Evolutionary conservation across 92 coral and sea anemone species (phyloP).

Genomic region (Parazoanthus atlanticus): DNA sequence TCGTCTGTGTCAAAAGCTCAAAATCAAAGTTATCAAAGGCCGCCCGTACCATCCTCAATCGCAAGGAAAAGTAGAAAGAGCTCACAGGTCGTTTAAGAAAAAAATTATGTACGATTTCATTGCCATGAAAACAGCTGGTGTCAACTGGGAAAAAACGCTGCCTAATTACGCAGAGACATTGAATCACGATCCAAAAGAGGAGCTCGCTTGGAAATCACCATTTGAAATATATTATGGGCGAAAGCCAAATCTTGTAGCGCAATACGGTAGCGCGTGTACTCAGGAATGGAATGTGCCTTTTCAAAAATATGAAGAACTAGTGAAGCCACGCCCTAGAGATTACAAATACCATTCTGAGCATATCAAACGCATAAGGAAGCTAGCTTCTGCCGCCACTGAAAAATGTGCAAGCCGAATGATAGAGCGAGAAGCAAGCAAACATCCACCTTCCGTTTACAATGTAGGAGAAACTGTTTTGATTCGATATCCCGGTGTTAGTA

Average conservation of each 20-base stretch:
- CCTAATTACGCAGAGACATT: conserved; percentile 24
- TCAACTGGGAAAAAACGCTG: conserved; percentile 36
- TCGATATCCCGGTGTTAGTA: conserved; percentile 16
- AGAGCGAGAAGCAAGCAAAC: conserved; percentile 33
- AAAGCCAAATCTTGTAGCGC: conserved; percentile 6
- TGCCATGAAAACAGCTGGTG: conserved; percentile 29
- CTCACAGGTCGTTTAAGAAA: conserved; percentile 31
- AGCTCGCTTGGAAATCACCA: conserved; percentile 51
- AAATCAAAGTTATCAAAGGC: conserved; percentile 44
- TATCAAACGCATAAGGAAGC: conserved; percentile 4
- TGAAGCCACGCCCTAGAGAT: conserved; percentile 35
- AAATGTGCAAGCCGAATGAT: conserved; percentile 47
- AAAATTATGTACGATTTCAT: conserved; percentile 42
- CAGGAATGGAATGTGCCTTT: conserved; percentile 40
- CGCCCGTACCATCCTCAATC: conserved; percentile 59
- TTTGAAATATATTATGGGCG: conserved; percentile 49
- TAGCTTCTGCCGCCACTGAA: conserved; percentile 30
- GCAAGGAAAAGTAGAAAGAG: conserved; percentile 52
- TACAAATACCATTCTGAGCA: conserved; percentile 26
- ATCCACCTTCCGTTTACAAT: conserved; percentile 29
- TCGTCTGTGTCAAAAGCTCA: conserved; percentile 33
- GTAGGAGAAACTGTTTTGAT: conserved; percentile 32
- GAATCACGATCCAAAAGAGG: conserved; percentile 46
- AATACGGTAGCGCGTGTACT: conserved; percentile 14
- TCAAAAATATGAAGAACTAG: conserved; percentile 28